Evolutionary conservation across 2,113 vertebrate genomes (phyloP), one percentile per base, ranked within the genome.

Genomic region (Vimba vimba): DNA sequence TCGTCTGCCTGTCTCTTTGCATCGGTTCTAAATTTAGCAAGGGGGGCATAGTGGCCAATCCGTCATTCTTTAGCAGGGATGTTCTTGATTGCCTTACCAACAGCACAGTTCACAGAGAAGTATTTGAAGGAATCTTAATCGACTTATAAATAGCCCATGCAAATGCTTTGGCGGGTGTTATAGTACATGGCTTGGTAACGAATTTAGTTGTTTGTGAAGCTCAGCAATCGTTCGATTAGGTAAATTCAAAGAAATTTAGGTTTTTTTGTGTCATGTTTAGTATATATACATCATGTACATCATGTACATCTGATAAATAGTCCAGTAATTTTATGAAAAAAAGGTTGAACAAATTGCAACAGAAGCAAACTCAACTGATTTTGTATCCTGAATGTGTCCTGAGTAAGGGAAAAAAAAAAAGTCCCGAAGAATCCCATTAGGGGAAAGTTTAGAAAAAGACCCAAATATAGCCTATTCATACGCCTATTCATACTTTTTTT

Each of bases 1-100:
- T 13, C 52, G 3, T 17, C 60, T 33, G 25, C 76, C 73, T 45
- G 30, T 3, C 79, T 0, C 27, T 86, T 88, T 89, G 71, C 19
- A 57, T 79, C 10, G 12, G 68, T 73, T 21, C 76, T 88, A 79
- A 85, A 89, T 88, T 50, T 82, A 86, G 80, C 2, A 69, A 45
- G 57, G 17, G 36, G 25, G 55, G 21, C 55, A 69, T n/a, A 81
- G 21, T 77, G 17, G 55, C 64, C 79, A 47, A 27, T 81, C 79
- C n/a, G 4, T 12, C 1, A 2, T 45, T 45, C 7, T 80, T 68
- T 82, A 15, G 27, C 45, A 45, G 39, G 43, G 59, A 81, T 11
- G 25, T 66, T 47, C 8, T 30, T 66, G 21, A 62, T 43, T 79
- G n/a, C 23, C n/a, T 7, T 80, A 39, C 36, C n/a, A 30, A 47